Conservation (phyloP, 2,113 vertebrate genomes). For the Gallinago jamesoni region DNA sequence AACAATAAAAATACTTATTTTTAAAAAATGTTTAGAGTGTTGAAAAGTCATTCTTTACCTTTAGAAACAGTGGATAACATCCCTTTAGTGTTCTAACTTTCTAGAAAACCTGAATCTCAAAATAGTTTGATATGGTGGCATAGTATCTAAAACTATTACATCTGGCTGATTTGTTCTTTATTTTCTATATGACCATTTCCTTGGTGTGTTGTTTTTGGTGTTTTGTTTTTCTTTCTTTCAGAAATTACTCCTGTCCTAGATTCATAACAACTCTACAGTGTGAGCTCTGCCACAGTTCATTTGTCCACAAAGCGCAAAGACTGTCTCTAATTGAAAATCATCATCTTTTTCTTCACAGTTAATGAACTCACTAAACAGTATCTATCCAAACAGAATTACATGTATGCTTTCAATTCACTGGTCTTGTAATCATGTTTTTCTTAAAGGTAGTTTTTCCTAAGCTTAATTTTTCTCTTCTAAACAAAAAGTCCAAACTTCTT, state of each 20-base stretch:
- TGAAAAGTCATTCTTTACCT: not conserved
- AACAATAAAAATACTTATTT: no score
- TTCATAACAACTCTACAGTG: not conserved
- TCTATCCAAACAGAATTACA: not conserved
- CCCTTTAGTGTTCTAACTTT: not conserved
- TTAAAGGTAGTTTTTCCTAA: not conserved
- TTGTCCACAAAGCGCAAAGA: not conserved
- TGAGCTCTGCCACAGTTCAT: not conserved
- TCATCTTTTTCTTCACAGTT: not conserved
- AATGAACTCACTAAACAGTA: not conserved
- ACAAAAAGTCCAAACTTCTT: not conserved
- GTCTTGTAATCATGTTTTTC: not conserved
- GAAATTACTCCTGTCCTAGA: not conserved
- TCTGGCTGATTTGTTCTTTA: not conserved
- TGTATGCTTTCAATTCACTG: not conserved
- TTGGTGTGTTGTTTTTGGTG: no score
- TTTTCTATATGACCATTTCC: not conserved
- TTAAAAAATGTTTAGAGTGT: not conserved
- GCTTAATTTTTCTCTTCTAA: not conserved
- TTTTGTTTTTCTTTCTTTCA: not conserved
- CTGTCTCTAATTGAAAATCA: not conserved
- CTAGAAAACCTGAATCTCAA: fast-evolving
- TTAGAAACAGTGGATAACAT: not conserved
- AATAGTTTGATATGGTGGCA: not conserved
- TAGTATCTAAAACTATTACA: not conserved